phyloP scores from a whole-genome alignment of 2,888 invertebrate genomes.

The Petrophora chlorosata region DNA sequence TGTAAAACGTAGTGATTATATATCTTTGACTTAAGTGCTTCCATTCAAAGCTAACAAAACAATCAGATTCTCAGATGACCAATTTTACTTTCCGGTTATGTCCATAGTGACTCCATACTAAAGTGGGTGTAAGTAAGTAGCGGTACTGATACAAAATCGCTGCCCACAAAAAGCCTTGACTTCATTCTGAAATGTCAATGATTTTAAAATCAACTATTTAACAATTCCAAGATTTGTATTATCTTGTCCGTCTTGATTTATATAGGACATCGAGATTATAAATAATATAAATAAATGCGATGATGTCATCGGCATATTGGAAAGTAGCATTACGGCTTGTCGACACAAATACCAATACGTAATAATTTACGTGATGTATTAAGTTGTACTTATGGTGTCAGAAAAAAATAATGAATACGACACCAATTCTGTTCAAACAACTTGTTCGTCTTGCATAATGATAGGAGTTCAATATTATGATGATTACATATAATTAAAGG shows the following conservation, averaged over 20 bases:
- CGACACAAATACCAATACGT: conserved; percentile 19
- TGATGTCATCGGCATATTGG: conserved; percentile 21
- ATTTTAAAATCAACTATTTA: too few species aligned
- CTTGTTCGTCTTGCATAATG: conserved; percentile 38
- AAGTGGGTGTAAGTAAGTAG: conserved; percentile 17
- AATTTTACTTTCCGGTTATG: conserved; percentile 8
- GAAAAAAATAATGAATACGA: conserved; percentile 20
- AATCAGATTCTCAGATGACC: conserved; percentile 1
- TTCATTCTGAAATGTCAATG: conserved; percentile 26
- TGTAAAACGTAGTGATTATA: too few species aligned
- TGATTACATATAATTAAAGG: conserved; percentile 41
- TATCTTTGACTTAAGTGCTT: conserved; percentile 18
- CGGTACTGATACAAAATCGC: conserved; percentile 19
- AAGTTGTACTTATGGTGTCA: conserved; percentile 7
- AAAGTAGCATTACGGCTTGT: conserved; percentile 21
- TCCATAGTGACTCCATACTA: too few species aligned
- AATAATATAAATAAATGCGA: conserved; percentile 8
- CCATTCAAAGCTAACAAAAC: conserved; percentile 11
- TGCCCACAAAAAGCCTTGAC: conserved; percentile 29
- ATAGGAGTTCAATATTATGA: conserved; percentile 24
- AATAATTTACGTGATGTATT: conserved; percentile 13
- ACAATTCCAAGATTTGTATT: not conserved
- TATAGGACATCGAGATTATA: conserved; percentile 17
- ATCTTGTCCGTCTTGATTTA: conserved; percentile 4
- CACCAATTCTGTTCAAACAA: conserved; percentile 21